Evolutionary conservation across 2,888 invertebrate species (phyloP).

Genomic region (Nemoura dubitans): DNA sequence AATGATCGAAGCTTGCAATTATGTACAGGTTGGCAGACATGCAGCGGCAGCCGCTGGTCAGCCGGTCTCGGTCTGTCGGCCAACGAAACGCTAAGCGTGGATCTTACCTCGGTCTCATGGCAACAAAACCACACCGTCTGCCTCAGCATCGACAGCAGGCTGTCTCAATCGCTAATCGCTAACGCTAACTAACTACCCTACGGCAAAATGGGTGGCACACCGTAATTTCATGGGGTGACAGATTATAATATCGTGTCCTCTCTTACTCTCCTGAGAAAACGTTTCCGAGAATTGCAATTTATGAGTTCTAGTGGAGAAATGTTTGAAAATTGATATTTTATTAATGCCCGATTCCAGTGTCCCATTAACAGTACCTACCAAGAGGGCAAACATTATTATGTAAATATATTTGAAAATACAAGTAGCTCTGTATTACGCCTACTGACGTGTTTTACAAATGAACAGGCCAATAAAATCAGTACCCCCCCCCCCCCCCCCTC

Average conservation of each 20-base stretch:
- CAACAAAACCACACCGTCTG: not conserved
- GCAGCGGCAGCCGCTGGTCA: not conserved
- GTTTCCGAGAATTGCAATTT: not conserved
- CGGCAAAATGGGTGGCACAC: not conserved
- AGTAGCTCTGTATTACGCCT: too few relatives aligned
- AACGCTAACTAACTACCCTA: slow-evolving; percentile 7
- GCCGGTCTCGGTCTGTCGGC: not conserved
- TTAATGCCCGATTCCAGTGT: too few relatives aligned
- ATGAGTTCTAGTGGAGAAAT: not conserved
- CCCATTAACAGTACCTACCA: too few relatives aligned
- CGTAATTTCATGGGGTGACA: not conserved
- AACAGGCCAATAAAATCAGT: too few relatives aligned
- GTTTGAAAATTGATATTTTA: too few relatives aligned
- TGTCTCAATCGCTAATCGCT: not conserved
- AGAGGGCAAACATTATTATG: too few relatives aligned
- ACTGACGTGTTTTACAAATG: too few relatives aligned
- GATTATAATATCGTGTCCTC: not conserved
- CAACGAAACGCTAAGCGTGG: not conserved
- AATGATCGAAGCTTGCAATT: not conserved
- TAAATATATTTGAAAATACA: too few relatives aligned
- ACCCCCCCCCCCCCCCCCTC: too few relatives aligned
- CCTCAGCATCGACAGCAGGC: not conserved
- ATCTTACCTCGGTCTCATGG: not conserved
- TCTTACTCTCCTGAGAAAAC: not conserved
- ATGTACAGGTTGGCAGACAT: not conserved